Base-by-base conservation (phyloP, 2,888 invertebrate genomes). In the Cotesia congregata region DNA sequence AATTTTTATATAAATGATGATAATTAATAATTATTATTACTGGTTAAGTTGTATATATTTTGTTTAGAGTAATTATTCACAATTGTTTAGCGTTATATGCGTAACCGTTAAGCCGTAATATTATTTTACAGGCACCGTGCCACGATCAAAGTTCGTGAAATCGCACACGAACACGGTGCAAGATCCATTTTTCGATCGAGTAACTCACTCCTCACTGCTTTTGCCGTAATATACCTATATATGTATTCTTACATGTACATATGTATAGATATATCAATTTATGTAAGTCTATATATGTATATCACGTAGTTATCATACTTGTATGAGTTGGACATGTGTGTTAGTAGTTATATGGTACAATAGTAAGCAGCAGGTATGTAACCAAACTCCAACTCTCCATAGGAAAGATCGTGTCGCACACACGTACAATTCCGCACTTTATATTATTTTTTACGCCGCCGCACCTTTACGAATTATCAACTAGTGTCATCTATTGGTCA, bases 121-220 rank as follows among this genome's bases (percentile, higher is more conserved):
- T 72, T 71, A 74, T 75, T 71, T 79, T 82, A 80, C 70, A 80
- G 77, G 74, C 77, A 62, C 70, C 59, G 74, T 71, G 69, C 76
- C 75, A 79, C 76, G 76, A 80, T 80, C 75, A 67, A 79, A 77
- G 79, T 80, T 81, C 80, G 83, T 81, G 79, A 78, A 80, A 80
- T 80, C 82, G 81, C 83, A 80, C 81, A 80, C 76, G 81, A 82
- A 80, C 77, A 80, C 78, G 80, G 82, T 82, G 80, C 76, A 83
- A 85, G 82, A 83, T 82, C 82, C 85, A 86, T 85, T 83, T 85
- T 83, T 83, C 81, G 81, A 84, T 82, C 82, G 82, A 80, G 82
- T 73, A 77, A 73, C 77, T 76, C 74, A 60, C 50, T 41, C 17
- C 15, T 41, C 40, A 50, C 50, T 50, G 50, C 50, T 50, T 50